A percentile compares a stretch with the other conserved stretches of the same genome.
Evolutionary conservation across 2,888 invertebrate genomes (phyloP).

Genomic region (Neoscelio sp.): DNA sequence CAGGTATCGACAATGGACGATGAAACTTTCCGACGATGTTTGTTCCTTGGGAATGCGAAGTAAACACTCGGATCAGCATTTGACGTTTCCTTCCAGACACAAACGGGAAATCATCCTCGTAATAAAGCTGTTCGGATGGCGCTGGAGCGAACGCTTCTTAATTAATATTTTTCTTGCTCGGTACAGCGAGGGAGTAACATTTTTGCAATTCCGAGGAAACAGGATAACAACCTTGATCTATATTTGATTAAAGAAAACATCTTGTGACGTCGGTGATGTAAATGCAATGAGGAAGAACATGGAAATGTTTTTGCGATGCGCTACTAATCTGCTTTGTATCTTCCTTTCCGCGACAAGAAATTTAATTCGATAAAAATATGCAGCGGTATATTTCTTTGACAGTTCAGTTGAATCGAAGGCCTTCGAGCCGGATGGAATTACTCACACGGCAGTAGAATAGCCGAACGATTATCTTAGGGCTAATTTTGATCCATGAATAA

Average conservation of each 20-base stretch:
- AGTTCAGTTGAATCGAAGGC: background rate
- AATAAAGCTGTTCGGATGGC: background rate
- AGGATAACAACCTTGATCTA: slow-evolving; percentile 43
- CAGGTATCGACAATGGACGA: slow-evolving; percentile 19
- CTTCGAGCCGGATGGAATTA: too few relatives aligned
- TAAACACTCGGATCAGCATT: background rate
- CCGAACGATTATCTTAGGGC: too few relatives aligned
- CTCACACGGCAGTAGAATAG: too few relatives aligned
- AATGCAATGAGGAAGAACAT: slow-evolving; percentile 44
- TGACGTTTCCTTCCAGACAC: slow-evolving; percentile 1
- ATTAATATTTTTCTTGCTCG: slow-evolving; percentile 25
- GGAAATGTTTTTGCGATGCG: slow-evolving; percentile 40
- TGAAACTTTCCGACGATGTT: background rate
- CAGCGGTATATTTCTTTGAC: too few relatives aligned
- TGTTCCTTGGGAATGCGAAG: background rate
- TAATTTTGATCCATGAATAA: too few relatives aligned
- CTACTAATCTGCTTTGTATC: slow-evolving; percentile 44
- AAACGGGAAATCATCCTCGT: slow-evolving; percentile 9
- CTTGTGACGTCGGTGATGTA: slow-evolving; percentile 41
- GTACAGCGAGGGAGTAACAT: background rate
- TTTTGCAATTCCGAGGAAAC: slow-evolving; percentile 17
- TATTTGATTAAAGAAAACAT: slow-evolving; percentile 54
- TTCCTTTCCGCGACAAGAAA: slow-evolving; percentile 14
- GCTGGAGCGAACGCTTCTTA: slow-evolving; percentile 4
- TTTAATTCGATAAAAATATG: slow-evolving; percentile 10